Evolutionary conservation across 23 tunicate genomes (phyloP), one percentile per base, ranked within the genome.

Genomic region (Corella eumyota): DNA sequence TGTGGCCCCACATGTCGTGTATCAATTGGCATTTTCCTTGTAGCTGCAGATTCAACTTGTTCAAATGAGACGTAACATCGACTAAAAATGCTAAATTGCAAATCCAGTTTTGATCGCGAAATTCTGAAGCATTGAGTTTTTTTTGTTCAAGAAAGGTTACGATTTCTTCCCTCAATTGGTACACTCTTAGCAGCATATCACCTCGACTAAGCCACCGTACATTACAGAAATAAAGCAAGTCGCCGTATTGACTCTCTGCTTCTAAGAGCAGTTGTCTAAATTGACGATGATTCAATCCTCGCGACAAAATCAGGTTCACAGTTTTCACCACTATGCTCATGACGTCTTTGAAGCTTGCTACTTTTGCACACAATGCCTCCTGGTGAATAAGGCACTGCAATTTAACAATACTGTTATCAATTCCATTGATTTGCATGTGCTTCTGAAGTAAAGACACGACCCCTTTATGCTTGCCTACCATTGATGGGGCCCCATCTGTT

Each of bases 161-260:
- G 19, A 50, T 46, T 70, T 78, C 62, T 9, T 52, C 23, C 25
- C 54, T 75, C 30, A 61, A 34, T 22, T 24, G 36, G 37, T 73
- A 71, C 45, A 61, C 85, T 27, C 53, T 34, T 62, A 4, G 25
- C 6, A 66, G 73, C 81, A 65, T 74, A 74, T 27, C 81, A 19
- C 81, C 81, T 64, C 72, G 71, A 74, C 81, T 74, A 6, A 74
- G 71, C 81, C 81, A 74, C 64, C 81, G 68, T 22, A 74, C 81
- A 64, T 74, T 58, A 52, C 73, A 74, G 71, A 74, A 74, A 74
- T 45, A 74, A 5, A 74, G 64, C 35, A 74, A n/a, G 24, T 74
- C 81, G 36, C 64, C 72, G 54, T 65, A 53, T 35, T 65, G 64
- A 64, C 35, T 65, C 24, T 74, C 81, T 66, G 81, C 81, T 64